Evolutionary conservation across 1,140 invertebrate species (phyloP).

Genomic region (Wiebesia pumilae): DNA sequence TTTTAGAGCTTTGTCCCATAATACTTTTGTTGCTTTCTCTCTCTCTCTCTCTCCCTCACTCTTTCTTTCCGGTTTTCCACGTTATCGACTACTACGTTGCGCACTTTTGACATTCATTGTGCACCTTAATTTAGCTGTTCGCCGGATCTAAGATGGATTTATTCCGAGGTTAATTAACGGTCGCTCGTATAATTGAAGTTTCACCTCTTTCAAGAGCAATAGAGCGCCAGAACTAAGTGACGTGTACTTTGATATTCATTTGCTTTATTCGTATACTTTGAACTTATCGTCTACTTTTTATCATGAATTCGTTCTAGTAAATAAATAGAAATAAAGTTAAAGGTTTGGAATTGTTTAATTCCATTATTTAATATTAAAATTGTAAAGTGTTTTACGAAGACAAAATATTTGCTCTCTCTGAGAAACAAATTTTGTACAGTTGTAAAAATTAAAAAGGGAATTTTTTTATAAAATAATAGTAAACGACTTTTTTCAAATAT

Average conservation of each 20-base stretch:
- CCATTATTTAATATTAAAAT: too few relatives aligned
- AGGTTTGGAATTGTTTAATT: background rate
- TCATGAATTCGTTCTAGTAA: background rate
- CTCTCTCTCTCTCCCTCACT: slow-evolving; percentile 35
- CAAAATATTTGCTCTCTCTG: too few relatives aligned
- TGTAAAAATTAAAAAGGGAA: too few relatives aligned
- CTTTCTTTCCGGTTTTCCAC: slow-evolving; percentile 42
- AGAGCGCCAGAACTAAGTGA: background rate
- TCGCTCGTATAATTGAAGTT: slow-evolving; percentile 42
- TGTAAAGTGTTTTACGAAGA: too few relatives aligned
- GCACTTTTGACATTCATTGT: slow-evolving; percentile 52
- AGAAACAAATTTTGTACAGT: too few relatives aligned
- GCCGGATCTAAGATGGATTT: slow-evolving; percentile 44
- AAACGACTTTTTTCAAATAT: too few relatives aligned
- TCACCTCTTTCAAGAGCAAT: slow-evolving; percentile 33
- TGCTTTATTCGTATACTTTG: background rate
- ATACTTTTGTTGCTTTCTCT: background rate
- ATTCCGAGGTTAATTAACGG: slow-evolving; percentile 51
- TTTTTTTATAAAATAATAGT: too few relatives aligned
- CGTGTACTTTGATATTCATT: slow-evolving; percentile 4
- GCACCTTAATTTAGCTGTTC: slow-evolving; percentile 50
- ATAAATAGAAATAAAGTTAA: slow-evolving; percentile 16
- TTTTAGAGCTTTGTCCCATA: slow-evolving; percentile 39
- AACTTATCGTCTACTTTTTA: slow-evolving; percentile 24
- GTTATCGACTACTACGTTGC: slow-evolving; percentile 35